A percentile compares a stretch with the other conserved stretches of the same genome.
Evolutionary conservation across 2,113 vertebrate genomes (phyloP).

Genomic region (Aspiorhynchus laticeps): DNA sequence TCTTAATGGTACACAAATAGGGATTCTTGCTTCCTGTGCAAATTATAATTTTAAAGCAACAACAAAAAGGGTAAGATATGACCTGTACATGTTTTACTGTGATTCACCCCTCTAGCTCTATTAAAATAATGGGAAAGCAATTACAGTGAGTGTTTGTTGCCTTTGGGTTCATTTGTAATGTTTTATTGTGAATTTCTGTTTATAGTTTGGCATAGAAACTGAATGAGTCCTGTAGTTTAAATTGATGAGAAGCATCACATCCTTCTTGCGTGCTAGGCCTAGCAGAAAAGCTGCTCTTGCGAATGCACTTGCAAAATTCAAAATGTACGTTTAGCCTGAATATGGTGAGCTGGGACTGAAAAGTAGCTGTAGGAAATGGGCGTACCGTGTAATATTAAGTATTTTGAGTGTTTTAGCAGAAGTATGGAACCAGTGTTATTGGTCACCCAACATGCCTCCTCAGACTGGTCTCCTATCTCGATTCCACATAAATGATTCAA

Average conservation of each 20-base stretch:
- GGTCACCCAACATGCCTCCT: not conserved
- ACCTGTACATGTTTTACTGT: constrained; percentile 5
- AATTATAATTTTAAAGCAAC: not conserved
- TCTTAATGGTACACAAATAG: not conserved
- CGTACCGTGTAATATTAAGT: constrained; percentile 1
- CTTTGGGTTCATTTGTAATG: constrained; percentile 6
- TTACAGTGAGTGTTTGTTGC: not conserved
- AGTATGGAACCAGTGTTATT: not conserved
- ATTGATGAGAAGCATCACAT: not conserved
- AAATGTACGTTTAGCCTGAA: constrained; percentile 6
- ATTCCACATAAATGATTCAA: not conserved
- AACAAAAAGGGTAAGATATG: constrained; percentile 10
- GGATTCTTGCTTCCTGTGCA: not conserved
- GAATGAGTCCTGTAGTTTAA: not conserved
- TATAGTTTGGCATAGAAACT: constrained; percentile 13
- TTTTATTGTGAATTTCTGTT: constrained; percentile 14
- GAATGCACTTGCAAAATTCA: not conserved
- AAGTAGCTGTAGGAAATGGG: constrained; percentile 8
- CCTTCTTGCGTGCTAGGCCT: not conserved
- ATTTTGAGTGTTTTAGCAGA: constrained; percentile 3
- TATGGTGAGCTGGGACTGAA: not conserved
- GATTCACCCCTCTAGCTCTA: not conserved
- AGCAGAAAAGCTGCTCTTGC: not conserved
- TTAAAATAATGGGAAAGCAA: constrained; percentile 12
- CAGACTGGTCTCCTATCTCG: not conserved